These are phyloP conservation scores for Mormyrus lacerda DNA, from an alignment of 2,113 vertebrate species.

Conservation along the genomic window DNA sequence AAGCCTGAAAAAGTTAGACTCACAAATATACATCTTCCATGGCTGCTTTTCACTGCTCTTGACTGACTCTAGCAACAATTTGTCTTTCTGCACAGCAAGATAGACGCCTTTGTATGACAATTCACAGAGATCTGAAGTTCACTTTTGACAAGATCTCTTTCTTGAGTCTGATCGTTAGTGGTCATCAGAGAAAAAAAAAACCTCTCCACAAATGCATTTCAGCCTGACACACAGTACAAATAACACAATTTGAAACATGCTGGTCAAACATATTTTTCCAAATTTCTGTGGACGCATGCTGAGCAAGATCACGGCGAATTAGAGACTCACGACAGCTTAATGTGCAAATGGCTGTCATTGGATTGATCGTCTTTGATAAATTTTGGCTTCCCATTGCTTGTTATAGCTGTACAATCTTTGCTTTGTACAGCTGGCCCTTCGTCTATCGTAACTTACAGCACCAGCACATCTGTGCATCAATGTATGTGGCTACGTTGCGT, in stretches of 20 bases:
- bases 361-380: not conserved
- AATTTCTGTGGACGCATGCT: not conserved
- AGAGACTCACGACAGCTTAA: not conserved
- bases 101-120: not conserved
- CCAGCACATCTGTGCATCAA: not conserved
- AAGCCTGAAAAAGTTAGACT: not conserved
- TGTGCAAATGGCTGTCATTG: not conserved
- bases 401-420: not conserved
- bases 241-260: not conserved
- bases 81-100: not conserved
- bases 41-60: not conserved
- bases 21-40: not conserved
- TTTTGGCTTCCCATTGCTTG: not conserved
- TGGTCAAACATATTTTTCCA: not conserved
- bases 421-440: not conserved
- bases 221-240: slow-evolving; percentile 1
- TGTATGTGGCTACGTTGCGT: not conserved
- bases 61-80: not conserved
- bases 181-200: not conserved
- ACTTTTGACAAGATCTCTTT: slow-evolving; percentile 2
- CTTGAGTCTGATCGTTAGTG: not conserved
- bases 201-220: not conserved
- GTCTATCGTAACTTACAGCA: not conserved
- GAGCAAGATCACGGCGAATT: not conserved
- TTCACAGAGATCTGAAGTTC: not conserved